phyloP scores from a whole-genome alignment of 2,797 vertebrate genomes.

The Liasis olivaceus region DNA sequence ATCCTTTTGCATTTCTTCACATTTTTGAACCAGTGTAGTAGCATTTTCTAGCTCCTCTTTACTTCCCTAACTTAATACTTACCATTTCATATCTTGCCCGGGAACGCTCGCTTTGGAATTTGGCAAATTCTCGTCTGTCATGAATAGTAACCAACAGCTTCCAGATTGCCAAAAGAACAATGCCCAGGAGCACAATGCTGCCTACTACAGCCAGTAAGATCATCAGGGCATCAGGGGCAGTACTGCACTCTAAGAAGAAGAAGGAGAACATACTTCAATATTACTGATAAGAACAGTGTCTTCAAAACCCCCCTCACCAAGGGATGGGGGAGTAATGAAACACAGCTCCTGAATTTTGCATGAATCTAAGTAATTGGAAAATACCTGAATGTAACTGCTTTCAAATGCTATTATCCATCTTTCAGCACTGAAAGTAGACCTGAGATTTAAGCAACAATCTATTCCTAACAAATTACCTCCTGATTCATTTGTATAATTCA shows the following conservation, averaged over 20 bases:
- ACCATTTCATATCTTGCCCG: constrained; percentile 97
- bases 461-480: background rate
- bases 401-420: background rate
- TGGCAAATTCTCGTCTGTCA: constrained; percentile 89
- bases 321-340: background rate
- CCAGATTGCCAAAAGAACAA: constrained; percentile 86
- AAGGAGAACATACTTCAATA: background rate
- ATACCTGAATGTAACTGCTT: background rate
- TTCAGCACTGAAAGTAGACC: background rate
- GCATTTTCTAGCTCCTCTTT: background rate
- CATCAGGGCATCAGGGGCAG: constrained; percentile 78
- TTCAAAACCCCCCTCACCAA: background rate
- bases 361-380: background rate
- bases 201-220: constrained; percentile 87
- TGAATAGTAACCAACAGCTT: constrained; percentile 94
- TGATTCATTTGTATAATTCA: constrained; percentile 12
- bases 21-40: background rate
- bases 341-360: too few species aligned
- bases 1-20: background rate
- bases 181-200: constrained; percentile 78
- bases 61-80: constrained; percentile 26
- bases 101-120: constrained; percentile 91
- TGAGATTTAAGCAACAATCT: background rate
- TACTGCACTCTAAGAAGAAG: constrained; percentile 80
- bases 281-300: background rate